phyloP scores from a whole-genome alignment of 64 coral and sea anemone species.

The Pocillopora verrucosa region DNA sequence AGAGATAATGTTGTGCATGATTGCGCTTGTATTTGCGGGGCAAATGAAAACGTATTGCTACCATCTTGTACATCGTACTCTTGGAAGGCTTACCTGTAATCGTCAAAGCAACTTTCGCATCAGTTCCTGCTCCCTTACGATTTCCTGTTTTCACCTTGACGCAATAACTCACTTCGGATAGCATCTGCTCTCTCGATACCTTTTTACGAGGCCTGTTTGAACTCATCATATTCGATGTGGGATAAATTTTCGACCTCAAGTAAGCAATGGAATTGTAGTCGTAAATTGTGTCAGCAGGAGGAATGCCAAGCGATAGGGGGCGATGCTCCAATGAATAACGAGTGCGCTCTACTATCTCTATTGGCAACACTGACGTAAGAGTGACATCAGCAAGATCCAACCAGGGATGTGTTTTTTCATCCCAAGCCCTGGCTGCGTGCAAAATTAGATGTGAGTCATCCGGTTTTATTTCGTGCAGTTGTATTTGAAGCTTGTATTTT shows the following conservation, averaged over 20 bases:
- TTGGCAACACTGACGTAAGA: constrained; percentile 43
- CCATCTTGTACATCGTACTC: neutral
- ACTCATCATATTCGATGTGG: constrained; percentile 20
- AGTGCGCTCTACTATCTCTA: constrained; percentile 40
- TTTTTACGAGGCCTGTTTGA: constrained; percentile 14
- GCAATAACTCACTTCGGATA: constrained; percentile 15
- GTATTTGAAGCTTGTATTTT: constrained; percentile 67
- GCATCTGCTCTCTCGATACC: neutral
- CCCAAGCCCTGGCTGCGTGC: constrained; percentile 45
- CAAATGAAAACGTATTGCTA: neutral
- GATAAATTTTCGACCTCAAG: constrained; percentile 42
- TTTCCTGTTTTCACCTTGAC: constrained; percentile 55
- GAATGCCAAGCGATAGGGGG: neutral
- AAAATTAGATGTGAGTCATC: constrained; percentile 49
- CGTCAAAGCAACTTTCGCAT: constrained; percentile 57
- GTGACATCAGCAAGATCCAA: constrained; percentile 74
- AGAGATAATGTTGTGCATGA: no score
- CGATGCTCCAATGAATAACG: constrained; percentile 27
- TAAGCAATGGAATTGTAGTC: constrained; percentile 58
- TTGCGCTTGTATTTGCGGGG: neutral
- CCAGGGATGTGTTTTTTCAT: constrained; percentile 64
- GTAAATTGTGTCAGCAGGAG: constrained; percentile 47
- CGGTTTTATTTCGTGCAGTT: constrained; percentile 45
- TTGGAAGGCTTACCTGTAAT: constrained; percentile 49
- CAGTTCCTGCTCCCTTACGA: constrained; percentile 53